phyloP scores from a whole-genome alignment of 1,140 invertebrate species.

The Linepithema humile region DNA sequence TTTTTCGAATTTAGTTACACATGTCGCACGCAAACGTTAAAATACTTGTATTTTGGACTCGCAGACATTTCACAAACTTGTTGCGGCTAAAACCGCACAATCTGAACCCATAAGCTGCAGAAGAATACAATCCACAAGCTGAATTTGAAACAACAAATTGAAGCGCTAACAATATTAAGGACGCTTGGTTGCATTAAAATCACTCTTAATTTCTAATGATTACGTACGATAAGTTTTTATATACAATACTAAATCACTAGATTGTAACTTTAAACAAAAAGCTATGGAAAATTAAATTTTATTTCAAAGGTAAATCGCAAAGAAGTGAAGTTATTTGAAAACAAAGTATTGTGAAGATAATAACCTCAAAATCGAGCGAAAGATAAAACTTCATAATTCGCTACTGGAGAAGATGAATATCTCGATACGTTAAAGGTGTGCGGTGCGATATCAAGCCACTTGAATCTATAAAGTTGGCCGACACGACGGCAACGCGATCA shows the following conservation, averaged over 20 bases:
- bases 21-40: neutral
- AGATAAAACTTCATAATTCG: neutral
- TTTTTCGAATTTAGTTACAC: neutral
- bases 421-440: neutral
- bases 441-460: slow-evolving; percentile 2
- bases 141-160: neutral
- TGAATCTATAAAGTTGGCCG: neutral
- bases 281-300: neutral
- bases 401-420: too few relatives aligned
- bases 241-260: neutral
- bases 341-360: neutral
- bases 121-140: slow-evolving; percentile 1
- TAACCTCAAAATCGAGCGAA: neutral
- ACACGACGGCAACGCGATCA: slow-evolving; percentile 2
- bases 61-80: slow-evolving; percentile 19
- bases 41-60: slow-evolving; percentile 9
- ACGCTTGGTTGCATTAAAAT: neutral
- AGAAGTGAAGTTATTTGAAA: neutral
- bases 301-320: neutral
- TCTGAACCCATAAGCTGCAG: neutral
- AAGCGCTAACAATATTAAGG: neutral
- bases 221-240: neutral
- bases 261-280: neutral
- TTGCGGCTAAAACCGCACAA: neutral
- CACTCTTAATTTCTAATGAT: neutral